Evolutionary conservation across 1,140 invertebrate genomes (phyloP), one percentile per base, ranked within the genome.

Genomic region (Hypothenemus hampei): DNA sequence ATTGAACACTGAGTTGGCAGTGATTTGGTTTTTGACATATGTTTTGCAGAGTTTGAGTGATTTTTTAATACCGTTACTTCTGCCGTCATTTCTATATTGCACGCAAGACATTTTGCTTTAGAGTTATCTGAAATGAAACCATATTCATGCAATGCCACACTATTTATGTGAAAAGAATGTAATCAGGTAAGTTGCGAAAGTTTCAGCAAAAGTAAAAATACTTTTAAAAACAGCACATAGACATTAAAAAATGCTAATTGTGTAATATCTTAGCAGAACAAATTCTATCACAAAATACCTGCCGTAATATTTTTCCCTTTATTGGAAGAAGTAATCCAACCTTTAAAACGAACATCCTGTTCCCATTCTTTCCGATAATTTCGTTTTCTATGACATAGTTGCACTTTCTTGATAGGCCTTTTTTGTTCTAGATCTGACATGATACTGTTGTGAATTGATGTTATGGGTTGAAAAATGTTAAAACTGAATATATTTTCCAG

Each of bases 341-440:
- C 15, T 36, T 11, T 8, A 11, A 11, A 11, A 36, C 33, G 8
- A 36, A 11, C 15, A 36, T 13, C 6, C 33, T 36, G 33, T 36
- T 36, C 8, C 33, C 33, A 36, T 36, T 36, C 33, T 36, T 11
- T 13, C 5, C 33, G 7, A 15, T 36, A 36, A 5, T 36, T 36
- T 15, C 15, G 33, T 15, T 36, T 36, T 46, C 24, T 58, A 8
- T 36, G 33, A 62, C 44, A 29, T 7, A 7, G 40, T 19, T 43
- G 16, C 40, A 11, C n/a, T n/a, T n/a, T n/a, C n/a, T n/a, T n/a
- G n/a, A n/a, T n/a, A n/a, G n/a, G n/a, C n/a, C n/a, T n/a, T n/a
- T n/a, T n/a, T n/a, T n/a, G n/a, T n/a, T n/a, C n/a, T n/a, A 10
- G 20, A 43, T 1, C 26, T 29, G 26, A 29, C 26, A 29, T 45